Evolutionary conservation across 2,797 vertebrate species (phyloP).

Genomic region (Loriculus beryllinus): DNA sequence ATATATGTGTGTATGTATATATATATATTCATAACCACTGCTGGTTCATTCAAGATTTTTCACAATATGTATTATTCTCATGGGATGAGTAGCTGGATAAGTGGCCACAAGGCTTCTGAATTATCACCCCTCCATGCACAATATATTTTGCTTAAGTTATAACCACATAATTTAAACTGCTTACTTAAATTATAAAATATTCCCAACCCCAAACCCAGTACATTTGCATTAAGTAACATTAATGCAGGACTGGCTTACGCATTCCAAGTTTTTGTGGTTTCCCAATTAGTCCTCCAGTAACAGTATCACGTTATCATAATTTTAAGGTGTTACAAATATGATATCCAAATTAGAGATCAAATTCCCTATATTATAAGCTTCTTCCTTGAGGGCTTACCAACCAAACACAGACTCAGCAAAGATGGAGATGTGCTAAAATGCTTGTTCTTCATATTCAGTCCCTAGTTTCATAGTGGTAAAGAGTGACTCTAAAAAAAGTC

Average conservation of each 20-base stretch:
- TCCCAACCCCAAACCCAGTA: conserved; percentile 27
- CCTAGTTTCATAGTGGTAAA: background rate
- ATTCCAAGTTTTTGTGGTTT: conserved; percentile 65
- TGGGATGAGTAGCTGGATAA: conserved; percentile 27
- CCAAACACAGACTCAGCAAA: background rate
- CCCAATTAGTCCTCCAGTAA: conserved; percentile 59
- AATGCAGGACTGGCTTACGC: conserved; percentile 9
- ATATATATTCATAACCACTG: conserved; percentile 10
- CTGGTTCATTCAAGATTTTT: conserved; percentile 26
- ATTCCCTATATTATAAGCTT: conserved; percentile 24
- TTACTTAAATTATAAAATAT: conserved; percentile 37
- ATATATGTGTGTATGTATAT: background rate
- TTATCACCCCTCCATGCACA: conserved; percentile 13
- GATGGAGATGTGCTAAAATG: background rate
- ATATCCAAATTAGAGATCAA: conserved; percentile 65
- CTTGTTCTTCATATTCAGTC: background rate
- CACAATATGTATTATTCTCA: background rate
- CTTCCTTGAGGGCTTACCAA: conserved; percentile 55
- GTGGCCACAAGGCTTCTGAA: conserved; percentile 26
- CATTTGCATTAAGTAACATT: conserved; percentile 43
- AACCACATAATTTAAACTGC: conserved; percentile 44
- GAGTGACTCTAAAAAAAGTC: background rate
- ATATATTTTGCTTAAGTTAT: conserved; percentile 41
- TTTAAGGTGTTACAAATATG: conserved; percentile 48
- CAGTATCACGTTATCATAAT: conserved; percentile 56